Evolutionary conservation across 2,113 vertebrate genomes (phyloP), one percentile per base, ranked within the genome.

Genomic region (Ranitomeya imitator): DNA sequence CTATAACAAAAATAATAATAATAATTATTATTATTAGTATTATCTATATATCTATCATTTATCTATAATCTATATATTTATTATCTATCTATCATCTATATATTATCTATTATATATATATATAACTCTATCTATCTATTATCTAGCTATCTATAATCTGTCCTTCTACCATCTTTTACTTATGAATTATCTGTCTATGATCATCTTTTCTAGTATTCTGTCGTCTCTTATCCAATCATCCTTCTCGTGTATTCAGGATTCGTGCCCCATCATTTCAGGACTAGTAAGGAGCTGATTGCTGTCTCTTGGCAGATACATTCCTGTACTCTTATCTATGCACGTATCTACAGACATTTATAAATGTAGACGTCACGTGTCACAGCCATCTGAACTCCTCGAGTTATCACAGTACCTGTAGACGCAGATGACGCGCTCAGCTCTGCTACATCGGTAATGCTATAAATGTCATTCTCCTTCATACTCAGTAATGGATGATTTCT

Each of bases 61-160:
- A 55, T 84, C 19, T 52, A 71, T 84, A 57, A 14, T 84, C 45
- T 84, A 71, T 84, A 61, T 61, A 63, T 14, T 83, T 45, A 67
- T 67, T n/a, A 2, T 71, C n/a, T 84, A 55, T 84, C 19, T 52
- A 71, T 84, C 55, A 14, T 84, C 45, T 84, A 71, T 84, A 61
- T 61, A 63, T 14, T 83, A 52, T 83, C 15, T 45, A 67, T 67
- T n/a, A 2, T 71, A 15, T 74, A 74, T 85, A n/a, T n/a, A n/a
- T n/a, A n/a, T n/a, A n/a, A n/a, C n/a, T n/a, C 37, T 37, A 37
- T 37, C 37, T 37, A 37, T 37, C 37, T 37, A 37, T 37, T 4
- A 37, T 2, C 37, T 45, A 45, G 2, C 37, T 45, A 45, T 45
- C 37, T 45, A 45, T 45, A 2, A 45, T 45, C 37, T 45, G 5